phyloP scores from a whole-genome alignment of 2,113 vertebrate genomes.

The Heliornis fulica region DNA sequence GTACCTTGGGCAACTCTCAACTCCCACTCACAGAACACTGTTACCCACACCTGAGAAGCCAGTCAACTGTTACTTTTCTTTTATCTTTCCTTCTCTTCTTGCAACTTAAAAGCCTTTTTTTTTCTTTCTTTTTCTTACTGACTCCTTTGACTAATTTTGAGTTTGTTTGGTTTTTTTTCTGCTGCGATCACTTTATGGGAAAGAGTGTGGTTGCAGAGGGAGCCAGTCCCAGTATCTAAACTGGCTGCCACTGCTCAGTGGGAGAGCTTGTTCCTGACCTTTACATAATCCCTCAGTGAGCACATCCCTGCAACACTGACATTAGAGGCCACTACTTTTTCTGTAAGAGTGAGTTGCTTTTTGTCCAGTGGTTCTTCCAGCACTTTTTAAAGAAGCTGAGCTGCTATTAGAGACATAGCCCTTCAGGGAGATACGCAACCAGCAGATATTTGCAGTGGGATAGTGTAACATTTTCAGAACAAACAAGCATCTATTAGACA shows the following conservation, averaged over 20 bases:
- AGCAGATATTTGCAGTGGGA: background rate
- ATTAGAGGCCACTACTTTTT: background rate
- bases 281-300: background rate
- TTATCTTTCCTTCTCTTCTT: background rate
- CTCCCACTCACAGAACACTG: rapidly evolving
- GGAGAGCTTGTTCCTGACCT: background rate
- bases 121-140: background rate
- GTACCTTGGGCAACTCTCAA: background rate
- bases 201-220: background rate
- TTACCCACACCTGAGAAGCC: background rate
- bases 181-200: background rate
- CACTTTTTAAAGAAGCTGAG: background rate
- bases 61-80: background rate
- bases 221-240: background rate
- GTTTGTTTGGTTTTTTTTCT: background rate
- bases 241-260: background rate
- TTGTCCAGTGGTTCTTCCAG: background rate
- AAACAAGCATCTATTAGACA: background rate
- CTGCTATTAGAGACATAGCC: background rate
- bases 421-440: background rate
- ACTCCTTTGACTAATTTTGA: background rate
- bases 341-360: background rate
- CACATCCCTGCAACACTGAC: background rate
- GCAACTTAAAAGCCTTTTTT: background rate
- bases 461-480: background rate